Conservation (phyloP, 2,797 vertebrate genomes). For the Coilia nasus region DNA sequence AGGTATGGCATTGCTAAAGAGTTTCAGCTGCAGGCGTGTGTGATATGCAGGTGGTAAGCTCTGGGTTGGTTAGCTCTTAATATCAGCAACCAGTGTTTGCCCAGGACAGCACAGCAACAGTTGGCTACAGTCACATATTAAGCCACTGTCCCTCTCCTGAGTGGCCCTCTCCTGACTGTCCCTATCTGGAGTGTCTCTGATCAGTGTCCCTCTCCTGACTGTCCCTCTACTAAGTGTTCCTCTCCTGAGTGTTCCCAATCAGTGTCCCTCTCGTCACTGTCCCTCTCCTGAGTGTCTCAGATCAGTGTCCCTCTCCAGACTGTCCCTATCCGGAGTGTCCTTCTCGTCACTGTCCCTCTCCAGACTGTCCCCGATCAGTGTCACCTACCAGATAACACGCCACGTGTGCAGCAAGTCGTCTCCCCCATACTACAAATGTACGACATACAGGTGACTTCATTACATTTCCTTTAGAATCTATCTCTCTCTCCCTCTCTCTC, state of each 20-base stretch:
- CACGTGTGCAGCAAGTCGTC: neutral
- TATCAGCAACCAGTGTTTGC: neutral
- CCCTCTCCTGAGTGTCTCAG: neutral
- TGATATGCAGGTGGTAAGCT: neutral
- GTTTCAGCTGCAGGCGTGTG: neutral
- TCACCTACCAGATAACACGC: neutral
- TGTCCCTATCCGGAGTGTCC: too few relatives aligned
- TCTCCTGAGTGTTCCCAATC: too few relatives aligned
- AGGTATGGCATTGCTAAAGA: constrained; percentile 6
- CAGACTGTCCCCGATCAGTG: too few relatives aligned
- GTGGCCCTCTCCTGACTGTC: too few relatives aligned
- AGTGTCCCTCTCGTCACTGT: too few relatives aligned
- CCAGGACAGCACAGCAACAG: neutral
- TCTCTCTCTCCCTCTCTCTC: too few relatives aligned
- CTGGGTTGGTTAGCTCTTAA: neutral
- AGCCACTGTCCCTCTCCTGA: neutral
- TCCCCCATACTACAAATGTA: neutral
- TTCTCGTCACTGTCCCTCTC: too few relatives aligned
- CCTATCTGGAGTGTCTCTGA: neutral
- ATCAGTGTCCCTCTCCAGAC: too few relatives aligned
- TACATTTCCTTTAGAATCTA: neutral
- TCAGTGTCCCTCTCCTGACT: too few relatives aligned
- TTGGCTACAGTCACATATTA: neutral
- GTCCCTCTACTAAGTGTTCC: too few relatives aligned
- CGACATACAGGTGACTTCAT: neutral